Base-by-base conservation (phyloP, 92 coral and sea anemone genomes). In the Pocillopora meandrina region DNA sequence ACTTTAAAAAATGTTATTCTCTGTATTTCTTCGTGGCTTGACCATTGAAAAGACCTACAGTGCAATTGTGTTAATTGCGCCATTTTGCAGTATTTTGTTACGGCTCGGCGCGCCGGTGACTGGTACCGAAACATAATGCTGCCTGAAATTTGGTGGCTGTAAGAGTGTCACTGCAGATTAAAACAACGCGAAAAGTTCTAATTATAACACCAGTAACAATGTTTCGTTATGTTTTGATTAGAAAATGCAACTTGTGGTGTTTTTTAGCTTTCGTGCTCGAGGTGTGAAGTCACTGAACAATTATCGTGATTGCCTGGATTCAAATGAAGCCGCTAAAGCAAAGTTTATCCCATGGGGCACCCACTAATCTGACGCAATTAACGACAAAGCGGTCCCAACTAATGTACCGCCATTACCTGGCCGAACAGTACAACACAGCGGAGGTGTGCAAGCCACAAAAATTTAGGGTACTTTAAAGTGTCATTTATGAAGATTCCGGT, bases 241-340 rank as follows among this genome's bases (percentile, higher is more conserved):
- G 52, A 42, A 42, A 3, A 42, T 3, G 8, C 8, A 42, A 42
- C 52, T 42, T 42, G 52, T 42, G 52, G 8, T 42, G 77, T 5
- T 59, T 60, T 71, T 74, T 52, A 16, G 62, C 72, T 83, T 81
- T 81, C 85, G 85, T 81, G 84, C 82, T 64, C 82, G 42, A 47
- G 61, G 82, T 78, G 74, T 55, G 65, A 70, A 8, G 42, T 70
- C 36, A 20, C 35, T 12, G 75, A 35, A 55, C 23, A 59, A 81
- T 79, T 64, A 79, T 65, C 52, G 77, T 59, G 77, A 57, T 81
- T 69, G 49, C 19, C 17, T 56, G 35, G 52, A 69, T 56, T 60
- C 56, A 67, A 26, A 14, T 80, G 57, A 67, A 67, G 76, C 65
- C 76, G 84, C 76, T 55, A 68, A 14, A 14, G 49, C 33, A 33